Evolutionary conservation across 2,113 vertebrate species (phyloP).

Genomic region (Tetraodon nigroviridis): DNA sequence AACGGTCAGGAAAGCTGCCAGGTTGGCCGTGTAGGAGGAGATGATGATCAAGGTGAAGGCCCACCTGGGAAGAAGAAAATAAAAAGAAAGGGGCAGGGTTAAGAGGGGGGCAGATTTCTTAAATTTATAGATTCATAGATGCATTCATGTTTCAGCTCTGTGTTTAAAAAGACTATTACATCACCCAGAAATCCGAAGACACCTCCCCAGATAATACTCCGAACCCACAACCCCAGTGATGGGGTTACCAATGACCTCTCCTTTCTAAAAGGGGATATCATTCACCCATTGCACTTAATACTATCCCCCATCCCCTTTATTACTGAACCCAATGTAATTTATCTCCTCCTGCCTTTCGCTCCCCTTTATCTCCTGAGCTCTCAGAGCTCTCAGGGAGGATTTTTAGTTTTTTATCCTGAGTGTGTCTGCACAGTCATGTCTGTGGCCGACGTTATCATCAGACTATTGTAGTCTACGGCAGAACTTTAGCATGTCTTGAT

Average conservation of each 20-base stretch:
- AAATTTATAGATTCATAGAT: no score
- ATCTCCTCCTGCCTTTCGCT: constrained; percentile 33
- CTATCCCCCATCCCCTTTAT: constrained; percentile 6
- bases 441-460: constrained; percentile 21
- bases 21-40: constrained; percentile 94
- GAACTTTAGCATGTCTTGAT: constrained; percentile 20
- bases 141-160: no score
- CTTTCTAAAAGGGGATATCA: constrained; percentile 22
- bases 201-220: neutral
- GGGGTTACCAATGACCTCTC: constrained; percentile 10
- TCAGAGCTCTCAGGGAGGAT: constrained; percentile 17
- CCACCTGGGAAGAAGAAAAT: constrained; percentile 77
- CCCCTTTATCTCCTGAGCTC: constrained; percentile 34
- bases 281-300: constrained; percentile 21
- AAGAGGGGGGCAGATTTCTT: no score
- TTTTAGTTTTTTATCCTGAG: constrained; percentile 14
- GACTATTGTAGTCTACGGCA: constrained; percentile 13
- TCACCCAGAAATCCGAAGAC: neutral
- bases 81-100: neutral
- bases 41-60: constrained; percentile 96
- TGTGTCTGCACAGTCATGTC: constrained; percentile 15
- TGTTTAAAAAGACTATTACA: neutral
- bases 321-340: constrained; percentile 31
- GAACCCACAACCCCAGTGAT: neutral
- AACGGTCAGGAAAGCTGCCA: constrained; percentile 92